phyloP scores from a whole-genome alignment of 2,888 invertebrate species.

The Euphydryas editha region DNA sequence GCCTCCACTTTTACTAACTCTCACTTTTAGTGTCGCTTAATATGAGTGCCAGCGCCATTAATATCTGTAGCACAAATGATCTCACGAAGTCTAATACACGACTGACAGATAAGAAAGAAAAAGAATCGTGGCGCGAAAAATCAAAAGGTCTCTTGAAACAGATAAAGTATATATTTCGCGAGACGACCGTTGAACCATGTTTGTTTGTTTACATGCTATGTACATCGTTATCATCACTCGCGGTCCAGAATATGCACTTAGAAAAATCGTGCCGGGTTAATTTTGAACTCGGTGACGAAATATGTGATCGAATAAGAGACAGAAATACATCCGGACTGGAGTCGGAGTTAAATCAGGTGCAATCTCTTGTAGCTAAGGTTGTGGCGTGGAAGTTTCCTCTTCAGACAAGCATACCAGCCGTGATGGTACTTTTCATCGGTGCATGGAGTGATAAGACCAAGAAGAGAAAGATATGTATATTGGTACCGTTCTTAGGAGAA shows the following conservation, averaged over 20 bases:
- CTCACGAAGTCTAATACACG: conserved; percentile 69
- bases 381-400: conserved; percentile 84
- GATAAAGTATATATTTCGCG: conserved; percentile 64
- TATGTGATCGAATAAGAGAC: conserved; percentile 78
- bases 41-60: conserved; percentile 66
- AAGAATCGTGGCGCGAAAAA: conserved; percentile 63
- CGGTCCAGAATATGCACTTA: conserved; percentile 82
- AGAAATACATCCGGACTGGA: conserved; percentile 74
- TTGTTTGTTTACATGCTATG: conserved; percentile 86
- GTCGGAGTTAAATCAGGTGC: conserved; percentile 69
- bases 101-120: conserved; percentile 59
- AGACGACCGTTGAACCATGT: conserved; percentile 86
- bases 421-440: conserved; percentile 83
- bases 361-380: conserved; percentile 78
- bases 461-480: conserved; percentile 83
- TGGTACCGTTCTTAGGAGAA: conserved; percentile 83
- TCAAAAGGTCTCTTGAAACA: conserved; percentile 63
- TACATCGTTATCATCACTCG: conserved; percentile 85
- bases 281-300: conserved; percentile 73
- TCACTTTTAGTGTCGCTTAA: conserved; percentile 58
- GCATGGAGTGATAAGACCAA: conserved; percentile 86
- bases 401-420: conserved; percentile 83
- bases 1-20: conserved; percentile 66
- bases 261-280: conserved; percentile 85
- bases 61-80: conserved; percentile 58